Evolutionary conservation across 2,888 invertebrate species (phyloP).

Genomic region (Suillia variegata): DNA sequence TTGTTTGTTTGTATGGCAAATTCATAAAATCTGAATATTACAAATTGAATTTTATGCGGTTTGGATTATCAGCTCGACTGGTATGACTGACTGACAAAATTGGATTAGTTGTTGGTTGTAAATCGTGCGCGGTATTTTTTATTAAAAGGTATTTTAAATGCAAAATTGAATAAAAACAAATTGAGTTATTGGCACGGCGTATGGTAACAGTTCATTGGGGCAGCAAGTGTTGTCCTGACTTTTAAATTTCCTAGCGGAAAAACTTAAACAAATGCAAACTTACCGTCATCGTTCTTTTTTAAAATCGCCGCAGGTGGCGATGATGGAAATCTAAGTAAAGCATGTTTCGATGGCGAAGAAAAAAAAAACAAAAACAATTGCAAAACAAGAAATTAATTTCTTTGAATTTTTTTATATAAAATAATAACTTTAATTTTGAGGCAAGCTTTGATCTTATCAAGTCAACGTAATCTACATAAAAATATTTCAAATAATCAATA

Average conservation of each 20-base stretch:
- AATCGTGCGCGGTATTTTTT: conserved; percentile 49
- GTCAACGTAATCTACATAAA: too few species aligned
- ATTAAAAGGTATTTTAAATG: conserved; percentile 30
- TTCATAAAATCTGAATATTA: conserved; percentile 29
- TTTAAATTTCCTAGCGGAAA: conserved; percentile 23
- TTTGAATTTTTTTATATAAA: too few species aligned
- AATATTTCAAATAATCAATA: too few species aligned
- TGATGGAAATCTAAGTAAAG: conserved; percentile 48
- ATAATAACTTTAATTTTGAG: too few species aligned
- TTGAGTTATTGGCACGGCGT: conserved; percentile 45
- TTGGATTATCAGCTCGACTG: conserved; percentile 30
- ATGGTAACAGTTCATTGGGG: not conserved
- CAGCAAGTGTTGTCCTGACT: not conserved
- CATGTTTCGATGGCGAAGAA: conserved; percentile 10
- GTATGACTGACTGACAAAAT: conserved; percentile 43
- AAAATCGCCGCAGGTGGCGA: conserved; percentile 56
- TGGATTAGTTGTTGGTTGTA: conserved; percentile 56
- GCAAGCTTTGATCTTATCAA: too few species aligned
- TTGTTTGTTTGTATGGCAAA: conserved; percentile 25
- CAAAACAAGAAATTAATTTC: too few species aligned
- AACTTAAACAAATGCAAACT: conserved; percentile 55
- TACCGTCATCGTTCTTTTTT: conserved; percentile 60
- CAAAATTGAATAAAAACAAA: conserved; percentile 40
- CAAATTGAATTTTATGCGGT: conserved; percentile 43
- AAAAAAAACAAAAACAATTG: conserved; percentile 2